phyloP scores from a whole-genome alignment of 2,113 vertebrate species.

The Periophthalmus modestus region DNA sequence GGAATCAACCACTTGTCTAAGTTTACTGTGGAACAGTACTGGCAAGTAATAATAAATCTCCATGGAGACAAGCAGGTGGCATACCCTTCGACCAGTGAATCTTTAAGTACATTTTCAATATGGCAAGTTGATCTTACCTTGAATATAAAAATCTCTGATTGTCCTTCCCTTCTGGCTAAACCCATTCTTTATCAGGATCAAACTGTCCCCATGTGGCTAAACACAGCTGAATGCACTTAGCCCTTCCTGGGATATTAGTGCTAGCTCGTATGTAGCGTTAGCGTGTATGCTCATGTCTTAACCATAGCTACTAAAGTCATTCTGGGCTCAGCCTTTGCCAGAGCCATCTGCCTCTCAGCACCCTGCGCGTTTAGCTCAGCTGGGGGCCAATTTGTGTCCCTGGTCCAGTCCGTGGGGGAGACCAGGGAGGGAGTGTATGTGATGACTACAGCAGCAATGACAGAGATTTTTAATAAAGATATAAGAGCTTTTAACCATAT shows the following conservation, averaged over 20 bases:
- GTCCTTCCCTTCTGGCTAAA: slow-evolving; percentile 8
- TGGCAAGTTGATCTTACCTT: not conserved
- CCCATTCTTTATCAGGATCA: slow-evolving; percentile 25
- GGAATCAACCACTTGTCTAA: too few relatives aligned
- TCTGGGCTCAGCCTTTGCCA: slow-evolving; percentile 58
- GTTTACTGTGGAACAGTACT: too few relatives aligned
- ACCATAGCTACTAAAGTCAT: slow-evolving; percentile 32
- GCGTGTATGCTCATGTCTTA: slow-evolving; percentile 42
- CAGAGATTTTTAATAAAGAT: not conserved
- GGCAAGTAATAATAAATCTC: too few relatives aligned
- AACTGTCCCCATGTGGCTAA: slow-evolving; percentile 30
- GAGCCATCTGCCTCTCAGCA: slow-evolving; percentile 74
- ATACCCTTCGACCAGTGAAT: not conserved
- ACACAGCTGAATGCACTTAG: slow-evolving; percentile 47
- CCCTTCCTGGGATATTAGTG: slow-evolving; percentile 62
- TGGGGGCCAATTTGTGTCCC: slow-evolving; percentile 70
- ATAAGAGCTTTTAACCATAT: too few relatives aligned
- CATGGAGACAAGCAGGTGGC: too few relatives aligned
- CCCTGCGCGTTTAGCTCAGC: slow-evolving; percentile 70
- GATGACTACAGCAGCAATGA: not conserved
- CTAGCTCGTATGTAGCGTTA: not conserved
- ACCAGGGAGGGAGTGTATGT: slow-evolving; percentile 30
- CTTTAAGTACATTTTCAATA: not conserved
- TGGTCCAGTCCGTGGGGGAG: slow-evolving; percentile 41
- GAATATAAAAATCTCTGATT: not conserved